phyloP scores from a whole-genome alignment of 2,113 vertebrate genomes.

The Tricholaema leucomelas region DNA sequence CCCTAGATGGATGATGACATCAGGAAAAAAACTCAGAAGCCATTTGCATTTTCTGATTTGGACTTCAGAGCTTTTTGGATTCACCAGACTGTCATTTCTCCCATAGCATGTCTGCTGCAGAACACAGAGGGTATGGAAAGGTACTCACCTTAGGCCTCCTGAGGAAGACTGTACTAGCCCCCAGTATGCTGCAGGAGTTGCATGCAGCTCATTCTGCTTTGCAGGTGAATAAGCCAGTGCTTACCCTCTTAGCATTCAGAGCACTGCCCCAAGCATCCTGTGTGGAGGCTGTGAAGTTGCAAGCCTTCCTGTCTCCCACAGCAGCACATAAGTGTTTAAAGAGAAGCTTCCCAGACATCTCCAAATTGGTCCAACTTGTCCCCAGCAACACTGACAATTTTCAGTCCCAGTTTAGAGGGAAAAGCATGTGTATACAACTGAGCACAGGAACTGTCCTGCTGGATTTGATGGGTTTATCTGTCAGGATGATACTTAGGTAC shows the following conservation, averaged over 20 bases:
- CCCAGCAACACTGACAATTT: neutral
- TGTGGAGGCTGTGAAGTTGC: neutral
- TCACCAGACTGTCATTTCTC: neutral
- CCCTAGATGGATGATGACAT: neutral
- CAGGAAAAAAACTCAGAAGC: neutral
- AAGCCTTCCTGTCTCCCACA: neutral
- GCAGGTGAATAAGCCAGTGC: neutral
- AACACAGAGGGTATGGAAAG: neutral
- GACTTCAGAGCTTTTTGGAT: neutral
- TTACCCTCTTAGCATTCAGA: neutral
- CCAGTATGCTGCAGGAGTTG: neutral
- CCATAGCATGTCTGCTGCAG: neutral
- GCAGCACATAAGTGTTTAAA: neutral
- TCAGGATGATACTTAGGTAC: neutral
- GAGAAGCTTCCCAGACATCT: neutral
- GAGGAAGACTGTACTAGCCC: too few species aligned
- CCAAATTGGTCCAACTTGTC: neutral
- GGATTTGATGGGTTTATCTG: neutral
- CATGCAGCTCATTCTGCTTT: neutral
- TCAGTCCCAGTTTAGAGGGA: rapidly evolving
- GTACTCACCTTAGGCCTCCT: neutral
- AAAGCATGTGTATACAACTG: neutral
- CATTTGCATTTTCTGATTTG: neutral
- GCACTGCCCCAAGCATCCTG: too few species aligned
- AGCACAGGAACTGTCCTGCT: neutral